Base-by-base conservation (phyloP, 2,888 invertebrate genomes). In the Thereva nobilitata region DNA sequence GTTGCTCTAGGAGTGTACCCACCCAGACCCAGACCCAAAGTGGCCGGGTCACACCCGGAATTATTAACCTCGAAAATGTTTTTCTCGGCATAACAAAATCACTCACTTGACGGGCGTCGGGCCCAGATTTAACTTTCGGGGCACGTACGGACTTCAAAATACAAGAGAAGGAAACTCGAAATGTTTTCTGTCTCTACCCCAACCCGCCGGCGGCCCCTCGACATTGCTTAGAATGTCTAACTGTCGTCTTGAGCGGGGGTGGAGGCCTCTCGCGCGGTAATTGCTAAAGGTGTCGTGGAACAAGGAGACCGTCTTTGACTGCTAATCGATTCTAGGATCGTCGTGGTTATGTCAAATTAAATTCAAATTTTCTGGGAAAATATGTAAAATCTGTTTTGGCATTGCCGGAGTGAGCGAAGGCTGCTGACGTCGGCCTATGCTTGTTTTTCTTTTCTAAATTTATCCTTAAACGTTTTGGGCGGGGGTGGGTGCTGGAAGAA, bases 1-100 rank as follows among this genome's bases (percentile, higher is more conserved):
- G 23, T n/a, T 12, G 23, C 10, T 5, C n/a, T 7, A 35, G 41
- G 23, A 5, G n/a, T 55, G 5, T 23, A 55, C 55, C 55, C 55
- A 40, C 34, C 41, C 41, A 40, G 12, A 12, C 6, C 55, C 10
- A 8, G 23, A 41, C 41, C 12, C 10, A 41, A 40, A 40, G 12
- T 49, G 49, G 41, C 40, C 41, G 35, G 63, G 52, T 63, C 52
- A 64, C 64, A 64, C 45, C 64, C 64, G 53, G 44, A 44, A 64
- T 45, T 64, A 64, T 64, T 64, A 57, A 57, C 57, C 52, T 49
- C 50, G 59, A 66, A 65, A 66, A 66, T 50, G 44, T 52, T 63
- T 59, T 44, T 37, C 64, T 44, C 53, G 54, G 54, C 64, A 64
- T 37, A 54, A 44, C 53, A 44, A 54, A 64, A 59, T 47, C 59